These are phyloP conservation scores for Microtus ochrogaster DNA, from an alignment of 2,113 vertebrate species.

Conservation along the genomic window DNA sequence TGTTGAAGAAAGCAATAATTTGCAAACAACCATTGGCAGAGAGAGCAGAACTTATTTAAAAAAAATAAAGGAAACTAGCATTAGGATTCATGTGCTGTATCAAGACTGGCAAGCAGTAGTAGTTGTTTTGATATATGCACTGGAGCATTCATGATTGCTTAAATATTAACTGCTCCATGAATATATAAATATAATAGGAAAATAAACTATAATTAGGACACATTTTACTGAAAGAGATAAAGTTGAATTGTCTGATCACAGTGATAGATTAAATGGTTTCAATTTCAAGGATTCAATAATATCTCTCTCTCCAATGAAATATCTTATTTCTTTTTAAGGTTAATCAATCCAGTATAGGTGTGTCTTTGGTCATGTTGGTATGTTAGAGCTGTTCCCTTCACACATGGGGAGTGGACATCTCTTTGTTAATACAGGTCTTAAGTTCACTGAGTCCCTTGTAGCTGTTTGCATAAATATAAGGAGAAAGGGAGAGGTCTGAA, in stretches of 20 bases:
- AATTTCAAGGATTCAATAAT: background rate
- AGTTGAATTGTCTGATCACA: constrained; percentile 60
- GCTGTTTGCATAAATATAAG: background rate
- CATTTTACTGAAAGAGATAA: constrained; percentile 38
- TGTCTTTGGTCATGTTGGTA: background rate
- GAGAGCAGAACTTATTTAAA: constrained; percentile 81
- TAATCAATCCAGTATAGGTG: background rate
- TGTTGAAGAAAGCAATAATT: constrained; percentile 84
- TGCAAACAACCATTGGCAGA: constrained; percentile 86
- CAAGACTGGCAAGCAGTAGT: constrained; percentile 71
- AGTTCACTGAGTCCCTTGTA: constrained; percentile 9
- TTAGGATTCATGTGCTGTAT: constrained; percentile 82
- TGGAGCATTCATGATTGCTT: constrained; percentile 80
- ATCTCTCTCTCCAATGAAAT: background rate
- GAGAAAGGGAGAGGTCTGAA: background rate
- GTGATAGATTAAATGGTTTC: constrained; percentile 5
- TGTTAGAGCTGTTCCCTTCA: background rate
- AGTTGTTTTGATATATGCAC: constrained; percentile 80
- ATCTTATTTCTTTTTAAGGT: background rate
- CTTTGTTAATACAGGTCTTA: background rate
- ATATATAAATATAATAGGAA: constrained; percentile 74
- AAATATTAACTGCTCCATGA: constrained; percentile 78
- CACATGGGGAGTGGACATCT: background rate
- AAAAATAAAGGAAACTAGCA: constrained; percentile 80
- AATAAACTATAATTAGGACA: constrained; percentile 62